Percentiles rank a stretch among this genome's conserved stretches.
Evolutionary conservation across 92 coral and sea anemone species (phyloP).

Genomic region (Phenganax stokvisi): DNA sequence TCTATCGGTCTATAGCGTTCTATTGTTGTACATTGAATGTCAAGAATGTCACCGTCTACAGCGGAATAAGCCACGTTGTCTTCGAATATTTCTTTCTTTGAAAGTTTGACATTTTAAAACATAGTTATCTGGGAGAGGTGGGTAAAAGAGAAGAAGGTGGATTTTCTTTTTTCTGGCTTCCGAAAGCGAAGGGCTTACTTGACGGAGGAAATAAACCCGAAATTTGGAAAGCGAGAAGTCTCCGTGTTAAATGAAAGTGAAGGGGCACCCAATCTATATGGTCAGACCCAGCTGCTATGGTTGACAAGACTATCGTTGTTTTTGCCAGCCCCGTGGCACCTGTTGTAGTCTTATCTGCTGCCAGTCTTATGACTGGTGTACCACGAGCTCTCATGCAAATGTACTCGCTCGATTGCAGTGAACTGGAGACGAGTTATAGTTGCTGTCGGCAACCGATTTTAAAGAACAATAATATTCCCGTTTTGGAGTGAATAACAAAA

Average conservation of each 20-base stretch:
- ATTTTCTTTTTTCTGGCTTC: too few species aligned
- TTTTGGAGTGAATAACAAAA: slow-evolving; percentile 43
- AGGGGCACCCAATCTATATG: slow-evolving; percentile 84
- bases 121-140: too few species aligned
- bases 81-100: too few species aligned
- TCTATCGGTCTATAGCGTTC: too few species aligned
- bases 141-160: too few species aligned
- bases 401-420: slow-evolving; percentile 68
- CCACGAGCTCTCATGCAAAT: slow-evolving; percentile 49
- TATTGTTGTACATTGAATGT: too few species aligned
- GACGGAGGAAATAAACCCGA: too few species aligned
- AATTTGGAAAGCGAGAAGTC: slow-evolving; percentile 55
- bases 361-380: slow-evolving; percentile 41
- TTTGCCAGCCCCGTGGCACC: slow-evolving; percentile 56
- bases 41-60: too few species aligned
- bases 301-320: slow-evolving; percentile 59
- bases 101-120: too few species aligned
- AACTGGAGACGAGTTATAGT: slow-evolving; percentile 46
- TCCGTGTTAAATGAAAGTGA: slow-evolving; percentile 54
- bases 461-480: slow-evolving; percentile 43
- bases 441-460: slow-evolving; percentile 61
- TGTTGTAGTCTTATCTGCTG: slow-evolving; percentile 33
- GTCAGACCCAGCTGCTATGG: slow-evolving; percentile 82
- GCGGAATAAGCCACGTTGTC: too few species aligned
- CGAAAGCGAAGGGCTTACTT: too few species aligned